These are phyloP conservation scores for Callocephalon fimbriatum DNA, from an alignment of 2,113 vertebrate genomes.

Conservation along the genomic window DNA sequence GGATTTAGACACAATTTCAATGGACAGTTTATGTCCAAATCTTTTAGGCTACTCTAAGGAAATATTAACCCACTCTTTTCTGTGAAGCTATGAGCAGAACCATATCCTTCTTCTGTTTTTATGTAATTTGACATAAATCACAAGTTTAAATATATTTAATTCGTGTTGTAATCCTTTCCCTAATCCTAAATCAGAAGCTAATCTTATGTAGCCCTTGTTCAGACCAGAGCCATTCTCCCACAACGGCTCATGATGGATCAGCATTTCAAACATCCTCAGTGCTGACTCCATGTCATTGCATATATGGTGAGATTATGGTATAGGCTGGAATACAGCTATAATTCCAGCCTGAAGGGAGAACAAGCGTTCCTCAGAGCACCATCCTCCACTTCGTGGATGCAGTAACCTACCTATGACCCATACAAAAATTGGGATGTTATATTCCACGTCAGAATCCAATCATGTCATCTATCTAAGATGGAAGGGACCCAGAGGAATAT, in stretches of 20 bases:
- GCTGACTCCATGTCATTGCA: not conserved
- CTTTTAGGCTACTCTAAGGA: not conserved
- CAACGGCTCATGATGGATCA: not conserved
- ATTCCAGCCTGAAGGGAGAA: not conserved
- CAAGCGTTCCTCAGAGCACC: not conserved
- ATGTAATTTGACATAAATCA: not conserved
- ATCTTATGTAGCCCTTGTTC: not conserved
- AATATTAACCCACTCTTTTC: not conserved
- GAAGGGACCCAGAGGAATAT: not conserved
- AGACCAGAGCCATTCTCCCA: not conserved
- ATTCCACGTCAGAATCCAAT: not conserved
- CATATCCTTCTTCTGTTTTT: not conserved
- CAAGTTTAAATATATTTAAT: not conserved
- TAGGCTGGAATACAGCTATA: not conserved
- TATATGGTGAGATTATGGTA: not conserved
- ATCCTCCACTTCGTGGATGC: not conserved
- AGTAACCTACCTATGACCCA: not conserved
- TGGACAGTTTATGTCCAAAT: not conserved
- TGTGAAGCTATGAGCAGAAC: not conserved
- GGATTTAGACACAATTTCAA: not conserved
- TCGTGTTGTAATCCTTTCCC: not conserved
- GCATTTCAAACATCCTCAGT: not conserved
- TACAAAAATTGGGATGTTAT: not conserved
- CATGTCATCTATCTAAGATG: accelerated
- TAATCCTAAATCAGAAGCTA: not conserved